A percentile compares a stretch with the other conserved stretches of the same genome.
Evolutionary conservation across 2,888 invertebrate species (phyloP).

Genomic region (Syrphus vitripennis): DNA sequence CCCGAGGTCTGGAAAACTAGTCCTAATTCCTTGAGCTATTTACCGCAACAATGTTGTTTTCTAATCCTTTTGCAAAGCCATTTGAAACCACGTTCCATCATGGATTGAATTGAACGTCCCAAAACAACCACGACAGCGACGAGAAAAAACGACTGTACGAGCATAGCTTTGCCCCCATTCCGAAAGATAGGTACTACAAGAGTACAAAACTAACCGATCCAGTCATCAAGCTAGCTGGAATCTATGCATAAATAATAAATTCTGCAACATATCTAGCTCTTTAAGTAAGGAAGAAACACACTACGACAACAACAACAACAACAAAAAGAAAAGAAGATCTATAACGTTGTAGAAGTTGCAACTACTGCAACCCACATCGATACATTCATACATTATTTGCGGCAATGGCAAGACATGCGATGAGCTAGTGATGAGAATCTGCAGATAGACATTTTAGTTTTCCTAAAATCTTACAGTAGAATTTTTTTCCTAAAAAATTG

Average conservation of each 20-base stretch:
- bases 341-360: slow-evolving; percentile 15
- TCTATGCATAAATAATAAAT: slow-evolving; percentile 64
- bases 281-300: neutral
- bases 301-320: too few relatives aligned
- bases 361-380: slow-evolving; percentile 26
- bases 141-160: neutral
- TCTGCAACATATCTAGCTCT: slow-evolving; percentile 36
- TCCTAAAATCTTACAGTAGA: neutral
- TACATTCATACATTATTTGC: neutral
- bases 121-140: neutral
- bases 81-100: neutral
- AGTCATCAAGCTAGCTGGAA: slow-evolving; percentile 34
- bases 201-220: neutral
- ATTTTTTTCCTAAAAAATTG: neutral
- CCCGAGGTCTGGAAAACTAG: slow-evolving; percentile 55
- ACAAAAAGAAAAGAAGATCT: slow-evolving; percentile 33
- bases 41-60: slow-evolving; percentile 28
- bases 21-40: slow-evolving; percentile 41
- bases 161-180: neutral
- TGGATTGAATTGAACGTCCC: neutral
- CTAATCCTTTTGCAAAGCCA: neutral
- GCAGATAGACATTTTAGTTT: neutral
- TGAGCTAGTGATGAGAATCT: slow-evolving; percentile 16
- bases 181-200: neutral
- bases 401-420: slow-evolving; percentile 6